A percentile compares a stretch with the other conserved stretches of the same genome.
These are phyloP conservation scores for Acronicta psi DNA, from an alignment of 2,888 invertebrate genomes.

Conservation along the genomic window DNA sequence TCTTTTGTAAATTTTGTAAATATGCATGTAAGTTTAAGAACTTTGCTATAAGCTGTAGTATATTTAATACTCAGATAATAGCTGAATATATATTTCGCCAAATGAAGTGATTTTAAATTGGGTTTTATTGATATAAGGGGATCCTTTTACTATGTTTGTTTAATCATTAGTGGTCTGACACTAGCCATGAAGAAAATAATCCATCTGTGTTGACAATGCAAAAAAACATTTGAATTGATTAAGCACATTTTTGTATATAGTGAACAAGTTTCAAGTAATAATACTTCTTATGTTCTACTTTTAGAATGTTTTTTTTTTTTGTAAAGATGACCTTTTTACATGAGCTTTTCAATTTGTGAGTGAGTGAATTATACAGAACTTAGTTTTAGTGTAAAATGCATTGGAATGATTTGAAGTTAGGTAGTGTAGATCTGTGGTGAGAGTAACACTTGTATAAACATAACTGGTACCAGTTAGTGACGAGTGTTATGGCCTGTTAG, in stretches of 20 bases:
- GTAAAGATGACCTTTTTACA: slow-evolving; percentile 42
- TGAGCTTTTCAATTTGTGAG: slow-evolving; percentile 35
- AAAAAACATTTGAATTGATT: slow-evolving; percentile 40
- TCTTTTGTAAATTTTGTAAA: slow-evolving; percentile 82
- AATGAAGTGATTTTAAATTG: slow-evolving; percentile 56
- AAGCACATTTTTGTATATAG: slow-evolving; percentile 56
- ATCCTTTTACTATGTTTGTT: slow-evolving; percentile 41
- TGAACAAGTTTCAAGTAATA: slow-evolving; percentile 47
- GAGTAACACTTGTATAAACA: slow-evolving; percentile 7
- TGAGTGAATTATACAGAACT: slow-evolving; percentile 14
- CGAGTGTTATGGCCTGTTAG: background rate
- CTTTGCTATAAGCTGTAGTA: slow-evolving; percentile 65
- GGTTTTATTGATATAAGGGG: slow-evolving; percentile 49
- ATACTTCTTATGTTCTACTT: slow-evolving; percentile 45
- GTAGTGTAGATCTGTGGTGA: slow-evolving; percentile 6
- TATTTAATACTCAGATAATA: slow-evolving; percentile 55
- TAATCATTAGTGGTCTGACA: slow-evolving; percentile 40
- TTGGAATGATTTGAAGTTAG: slow-evolving; percentile 18
- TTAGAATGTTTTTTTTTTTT: slow-evolving; percentile 52
- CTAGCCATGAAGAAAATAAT: slow-evolving; percentile 24
- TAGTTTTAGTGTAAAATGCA: slow-evolving; percentile 29
- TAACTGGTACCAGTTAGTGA: background rate
- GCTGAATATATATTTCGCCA: slow-evolving; percentile 57
- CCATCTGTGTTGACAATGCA: slow-evolving; percentile 45
- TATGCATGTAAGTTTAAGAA: slow-evolving; percentile 75